Percentiles rank a stretch among this genome's conserved stretches.
These are phyloP conservation scores for Caerostris darwini DNA, from an alignment of 1,140 invertebrate genomes.

Conservation along the genomic window DNA sequence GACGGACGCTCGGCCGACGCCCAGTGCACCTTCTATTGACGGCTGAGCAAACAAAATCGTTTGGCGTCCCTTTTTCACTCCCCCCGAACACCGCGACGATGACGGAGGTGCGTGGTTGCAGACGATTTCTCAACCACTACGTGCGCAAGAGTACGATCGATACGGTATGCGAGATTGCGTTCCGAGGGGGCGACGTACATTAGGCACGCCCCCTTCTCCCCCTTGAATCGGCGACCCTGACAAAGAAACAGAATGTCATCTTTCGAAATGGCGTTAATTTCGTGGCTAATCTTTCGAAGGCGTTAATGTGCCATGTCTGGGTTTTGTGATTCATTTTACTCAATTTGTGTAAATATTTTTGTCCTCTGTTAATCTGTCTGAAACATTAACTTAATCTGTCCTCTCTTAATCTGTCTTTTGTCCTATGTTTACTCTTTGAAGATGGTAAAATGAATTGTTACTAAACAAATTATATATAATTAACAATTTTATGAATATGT, in stretches of 20 bases:
- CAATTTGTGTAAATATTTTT: no score
- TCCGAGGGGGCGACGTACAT: not conserved
- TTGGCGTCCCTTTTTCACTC: slow-evolving; percentile 18
- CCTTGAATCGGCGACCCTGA: not conserved
- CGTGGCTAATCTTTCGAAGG: no score
- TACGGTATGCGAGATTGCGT: not conserved
- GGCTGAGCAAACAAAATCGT: slow-evolving; percentile 43
- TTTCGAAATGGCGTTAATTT: no score
- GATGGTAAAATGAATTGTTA: no score
- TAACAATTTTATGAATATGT: no score
- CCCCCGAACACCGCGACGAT: slow-evolving; percentile 21
- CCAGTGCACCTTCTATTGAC: slow-evolving; percentile 25
- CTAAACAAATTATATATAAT: no score
- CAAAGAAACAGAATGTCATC: not conserved
- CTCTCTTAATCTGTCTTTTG: no score
- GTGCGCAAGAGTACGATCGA: slow-evolving; percentile 31
- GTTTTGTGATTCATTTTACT: no score
- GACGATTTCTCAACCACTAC: not conserved
- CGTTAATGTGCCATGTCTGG: no score
- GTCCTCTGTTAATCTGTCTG: no score
- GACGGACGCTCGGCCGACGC: slow-evolving; percentile 11
- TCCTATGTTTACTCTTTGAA: no score
- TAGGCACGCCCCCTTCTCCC: not conserved
- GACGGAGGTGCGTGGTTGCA: slow-evolving; percentile 54
- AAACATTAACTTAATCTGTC: no score